Conservation (phyloP, 2,888 invertebrate species). For the Ptychoptera albimana region DNA sequence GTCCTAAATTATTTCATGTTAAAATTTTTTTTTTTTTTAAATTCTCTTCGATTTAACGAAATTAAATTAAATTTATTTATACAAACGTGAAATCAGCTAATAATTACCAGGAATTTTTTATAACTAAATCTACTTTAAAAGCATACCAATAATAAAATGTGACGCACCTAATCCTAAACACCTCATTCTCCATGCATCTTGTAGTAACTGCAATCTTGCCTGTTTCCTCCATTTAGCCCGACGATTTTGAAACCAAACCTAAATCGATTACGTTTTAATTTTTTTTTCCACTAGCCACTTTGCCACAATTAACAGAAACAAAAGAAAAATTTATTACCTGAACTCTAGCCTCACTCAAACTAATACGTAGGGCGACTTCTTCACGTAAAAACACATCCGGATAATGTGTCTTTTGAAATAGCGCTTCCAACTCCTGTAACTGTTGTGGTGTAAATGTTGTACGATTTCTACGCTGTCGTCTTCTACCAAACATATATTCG, state of each 20-base stretch:
- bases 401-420: constrained; percentile 90
- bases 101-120: too few relatives aligned
- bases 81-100: too few relatives aligned
- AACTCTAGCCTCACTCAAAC: constrained; percentile 81
- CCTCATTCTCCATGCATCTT: constrained; percentile 84
- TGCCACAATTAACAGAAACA: too few relatives aligned
- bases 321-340: constrained; percentile 34
- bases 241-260: constrained; percentile 88
- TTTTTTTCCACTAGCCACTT: background rate
- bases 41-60: too few relatives aligned
- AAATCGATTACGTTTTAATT: constrained; percentile 9
- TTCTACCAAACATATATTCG: constrained; percentile 83
- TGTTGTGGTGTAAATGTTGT: constrained; percentile 92
- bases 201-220: constrained; percentile 66
- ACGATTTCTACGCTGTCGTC: constrained; percentile 75
- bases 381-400: constrained; percentile 73
- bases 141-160: constrained; percentile 37
- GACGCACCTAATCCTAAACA: constrained; percentile 58
- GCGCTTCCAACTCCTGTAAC: constrained; percentile 74
- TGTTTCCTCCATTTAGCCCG: constrained; percentile 86
- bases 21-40: too few relatives aligned
- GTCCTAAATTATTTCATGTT: too few relatives aligned
- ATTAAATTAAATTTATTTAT: too few relatives aligned
- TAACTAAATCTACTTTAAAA: background rate
- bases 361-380: constrained; percentile 80